A percentile compares a stretch with the other conserved stretches of the same genome.
phyloP scores from a whole-genome alignment of 1,140 invertebrate genomes.

The Neotoxoptera formosana region DNA sequence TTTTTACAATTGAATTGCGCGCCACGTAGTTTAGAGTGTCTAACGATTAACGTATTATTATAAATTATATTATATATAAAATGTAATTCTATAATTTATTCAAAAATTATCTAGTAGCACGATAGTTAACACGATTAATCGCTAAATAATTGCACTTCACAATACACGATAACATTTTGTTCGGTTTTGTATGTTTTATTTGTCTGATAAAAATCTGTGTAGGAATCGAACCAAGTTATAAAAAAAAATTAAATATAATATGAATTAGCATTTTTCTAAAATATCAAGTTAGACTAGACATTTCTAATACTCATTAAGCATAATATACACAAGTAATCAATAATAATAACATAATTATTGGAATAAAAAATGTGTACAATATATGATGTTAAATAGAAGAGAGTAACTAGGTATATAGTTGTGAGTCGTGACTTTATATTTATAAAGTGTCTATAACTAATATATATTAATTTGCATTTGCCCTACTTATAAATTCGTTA shows the following conservation, averaged over 20 bases:
- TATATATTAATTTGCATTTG: conserved; percentile 14
- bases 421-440: background rate
- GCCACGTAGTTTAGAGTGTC: background rate
- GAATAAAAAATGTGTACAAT: background rate
- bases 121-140: background rate
- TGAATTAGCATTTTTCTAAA: background rate
- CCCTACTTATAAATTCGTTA: conserved; percentile 11
- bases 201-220: background rate
- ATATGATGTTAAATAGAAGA: background rate
- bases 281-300: background rate
- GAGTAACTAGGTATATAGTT: background rate
- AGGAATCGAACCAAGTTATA: background rate
- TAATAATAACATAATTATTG: background rate
- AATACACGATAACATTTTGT: too few species aligned
- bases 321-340: background rate
- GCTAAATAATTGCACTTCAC: background rate
- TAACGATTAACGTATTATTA: background rate
- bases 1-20: background rate
- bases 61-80: background rate
- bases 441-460: background rate
- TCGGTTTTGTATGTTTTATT: background rate
- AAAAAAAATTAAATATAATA: background rate
- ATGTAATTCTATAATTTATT: background rate
- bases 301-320: background rate
- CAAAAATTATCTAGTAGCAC: background rate